Conservation (phyloP, 2,797 vertebrate genomes). For the Malurus splendens region DNA sequence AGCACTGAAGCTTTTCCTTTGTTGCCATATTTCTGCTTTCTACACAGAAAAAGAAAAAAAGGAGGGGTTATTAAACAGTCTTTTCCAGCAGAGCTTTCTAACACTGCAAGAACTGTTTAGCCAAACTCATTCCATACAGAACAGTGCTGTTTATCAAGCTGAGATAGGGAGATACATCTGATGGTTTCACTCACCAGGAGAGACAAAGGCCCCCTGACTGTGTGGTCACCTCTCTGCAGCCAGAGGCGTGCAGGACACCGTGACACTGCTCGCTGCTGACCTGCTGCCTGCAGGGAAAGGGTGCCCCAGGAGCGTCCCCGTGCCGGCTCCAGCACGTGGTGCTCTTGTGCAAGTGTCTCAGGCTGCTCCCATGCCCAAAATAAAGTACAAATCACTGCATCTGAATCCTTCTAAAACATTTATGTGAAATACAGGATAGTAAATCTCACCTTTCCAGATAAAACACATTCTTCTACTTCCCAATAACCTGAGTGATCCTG, state of each 20-base stretch:
- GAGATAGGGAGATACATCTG: not conserved
- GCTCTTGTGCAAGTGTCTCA: not conserved
- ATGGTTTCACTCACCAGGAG: not conserved
- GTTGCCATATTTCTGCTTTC: constrained; percentile 85
- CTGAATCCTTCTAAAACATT: not conserved
- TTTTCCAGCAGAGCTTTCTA: not conserved
- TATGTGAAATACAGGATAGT: not conserved
- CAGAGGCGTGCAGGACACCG: not conserved
- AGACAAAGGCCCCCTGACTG: not conserved
- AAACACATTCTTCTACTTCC: not conserved
- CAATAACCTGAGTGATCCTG: not conserved
- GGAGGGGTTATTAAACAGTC: not conserved
- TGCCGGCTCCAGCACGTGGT: not conserved
- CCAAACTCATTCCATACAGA: not conserved
- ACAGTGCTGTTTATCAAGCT: not conserved
- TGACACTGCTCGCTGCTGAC: not conserved
- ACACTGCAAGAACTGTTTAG: not conserved
- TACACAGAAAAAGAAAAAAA: not conserved
- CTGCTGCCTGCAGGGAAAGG: not conserved
- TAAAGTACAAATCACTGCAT: not conserved
- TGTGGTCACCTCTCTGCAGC: not conserved
- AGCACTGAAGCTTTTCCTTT: constrained; percentile 95
- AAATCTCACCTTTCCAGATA: constrained; percentile 13
- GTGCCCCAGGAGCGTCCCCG: not conserved
- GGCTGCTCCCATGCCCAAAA: not conserved